These are phyloP conservation scores for Gnathonemus longibarbis DNA, from an alignment of 2,113 vertebrate species.

Conservation along the genomic window DNA sequence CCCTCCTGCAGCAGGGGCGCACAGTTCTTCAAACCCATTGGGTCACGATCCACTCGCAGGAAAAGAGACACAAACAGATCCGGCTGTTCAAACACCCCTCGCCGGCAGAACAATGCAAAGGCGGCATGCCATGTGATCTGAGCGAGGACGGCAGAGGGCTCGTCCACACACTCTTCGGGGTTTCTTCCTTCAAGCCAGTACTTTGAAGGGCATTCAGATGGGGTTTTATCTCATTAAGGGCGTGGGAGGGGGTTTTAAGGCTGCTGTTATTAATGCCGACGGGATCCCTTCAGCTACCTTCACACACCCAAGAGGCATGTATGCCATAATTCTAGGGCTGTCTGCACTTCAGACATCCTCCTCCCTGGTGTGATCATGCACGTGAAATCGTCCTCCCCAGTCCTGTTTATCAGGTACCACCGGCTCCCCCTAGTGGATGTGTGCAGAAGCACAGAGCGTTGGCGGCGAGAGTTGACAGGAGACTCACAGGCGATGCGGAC, in stretches of 20 bases:
- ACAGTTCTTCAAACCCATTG: background rate
- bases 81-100: background rate
- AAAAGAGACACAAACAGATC: background rate
- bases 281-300: background rate
- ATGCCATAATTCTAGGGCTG: background rate
- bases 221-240: background rate
- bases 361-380: background rate
- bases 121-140: background rate
- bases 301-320: background rate
- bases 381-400: background rate
- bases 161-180: background rate
- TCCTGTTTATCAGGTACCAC: background rate
- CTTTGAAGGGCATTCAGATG: background rate
- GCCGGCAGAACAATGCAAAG: background rate
- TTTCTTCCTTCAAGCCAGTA: background rate
- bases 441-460: background rate
- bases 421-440: background rate
- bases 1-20: background rate
- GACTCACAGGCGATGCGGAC: constrained; percentile 16
- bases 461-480: too few relatives aligned
- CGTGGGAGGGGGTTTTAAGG: background rate
- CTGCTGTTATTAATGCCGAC: background rate
- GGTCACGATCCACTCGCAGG: background rate
- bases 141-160: background rate
- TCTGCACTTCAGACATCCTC: background rate